Evolutionary conservation across 2,797 vertebrate species (phyloP), one percentile per base, ranked within the genome.

Genomic region (Argya squamiceps): DNA sequence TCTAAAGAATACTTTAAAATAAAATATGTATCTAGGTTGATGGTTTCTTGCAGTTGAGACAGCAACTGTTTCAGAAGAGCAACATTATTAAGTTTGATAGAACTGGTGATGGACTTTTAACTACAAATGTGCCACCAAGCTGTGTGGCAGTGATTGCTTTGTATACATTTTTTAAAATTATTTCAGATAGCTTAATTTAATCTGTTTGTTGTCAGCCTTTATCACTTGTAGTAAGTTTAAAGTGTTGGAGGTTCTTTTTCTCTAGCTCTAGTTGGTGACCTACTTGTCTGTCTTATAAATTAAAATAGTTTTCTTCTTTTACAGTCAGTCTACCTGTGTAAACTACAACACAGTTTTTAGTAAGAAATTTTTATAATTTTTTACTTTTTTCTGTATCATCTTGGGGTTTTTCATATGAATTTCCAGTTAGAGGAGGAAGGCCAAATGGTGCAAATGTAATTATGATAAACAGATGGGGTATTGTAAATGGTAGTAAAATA

Each of bases 21-120:
- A 96, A 97, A 96, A 92, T 97, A 97, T 95, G 96, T 93, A 97
- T 97, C 85, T 96, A 44, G 95, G 96, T 93, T 96, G 94, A 94
- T 94, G 52, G 71, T 92, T 84, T 15, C 78, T 92, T 8, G 3
- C 78, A 60, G 76, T 71, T 91, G 32, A 94, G 92, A 74, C 89
- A 85, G 59, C 71, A 76, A 68, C 63, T 89, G 29, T 63, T 94
- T 74, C 77, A 88, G 69, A 82, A 71, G 56, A 96, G 74, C 77
- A 74, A 36, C 65, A 9, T 79, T 81, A 85, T 93, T 94, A 92
- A 84, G 56, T 93, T 92, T 0, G 1, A 34, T 71, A 55, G 71
- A 83, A 84, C 52, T 93, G 23, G 22, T 96, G 94, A 93, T 84
- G 69, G 69, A 39, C 80, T 97, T 95, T 96, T 91, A 96, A 96